Conservation (phyloP, 2,113 vertebrate genomes). For the Lophotis ruficrista region DNA sequence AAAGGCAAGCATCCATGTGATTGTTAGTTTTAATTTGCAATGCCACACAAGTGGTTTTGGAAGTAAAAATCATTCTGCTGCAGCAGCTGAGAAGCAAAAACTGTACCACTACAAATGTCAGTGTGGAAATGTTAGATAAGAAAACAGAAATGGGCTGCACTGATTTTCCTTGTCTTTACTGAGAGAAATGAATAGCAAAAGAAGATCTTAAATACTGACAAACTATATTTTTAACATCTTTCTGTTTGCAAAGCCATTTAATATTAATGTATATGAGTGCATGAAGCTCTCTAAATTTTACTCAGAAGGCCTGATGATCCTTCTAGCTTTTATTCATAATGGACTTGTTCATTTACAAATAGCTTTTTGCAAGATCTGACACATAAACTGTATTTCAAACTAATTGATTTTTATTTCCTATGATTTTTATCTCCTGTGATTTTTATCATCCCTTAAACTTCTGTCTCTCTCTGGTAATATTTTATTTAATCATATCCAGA, state of each 20-base stretch:
- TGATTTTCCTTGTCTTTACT: neutral
- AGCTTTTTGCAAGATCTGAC: neutral
- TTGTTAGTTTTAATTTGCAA: neutral
- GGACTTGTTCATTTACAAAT: neutral
- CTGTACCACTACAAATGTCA: neutral
- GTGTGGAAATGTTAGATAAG: neutral
- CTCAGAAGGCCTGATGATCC: neutral
- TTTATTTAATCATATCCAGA: neutral
- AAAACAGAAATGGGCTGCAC: neutral
- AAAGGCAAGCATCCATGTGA: neutral
- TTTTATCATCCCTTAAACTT: neutral
- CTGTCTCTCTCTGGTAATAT: neutral
- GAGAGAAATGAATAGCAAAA: neutral
- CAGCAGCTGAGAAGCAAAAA: neutral
- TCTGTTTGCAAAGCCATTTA: neutral
- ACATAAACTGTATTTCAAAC: neutral
- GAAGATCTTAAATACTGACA: neutral
- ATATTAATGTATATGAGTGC: neutral
- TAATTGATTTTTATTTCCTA: neutral
- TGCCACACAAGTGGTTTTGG: neutral
- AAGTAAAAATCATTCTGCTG: neutral
- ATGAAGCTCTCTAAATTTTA: neutral
- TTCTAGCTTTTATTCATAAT: neutral
- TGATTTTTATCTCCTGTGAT: neutral
- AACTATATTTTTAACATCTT: neutral